phyloP scores from a whole-genome alignment of 2,888 invertebrate species.

The Frankliniella fusca region DNA sequence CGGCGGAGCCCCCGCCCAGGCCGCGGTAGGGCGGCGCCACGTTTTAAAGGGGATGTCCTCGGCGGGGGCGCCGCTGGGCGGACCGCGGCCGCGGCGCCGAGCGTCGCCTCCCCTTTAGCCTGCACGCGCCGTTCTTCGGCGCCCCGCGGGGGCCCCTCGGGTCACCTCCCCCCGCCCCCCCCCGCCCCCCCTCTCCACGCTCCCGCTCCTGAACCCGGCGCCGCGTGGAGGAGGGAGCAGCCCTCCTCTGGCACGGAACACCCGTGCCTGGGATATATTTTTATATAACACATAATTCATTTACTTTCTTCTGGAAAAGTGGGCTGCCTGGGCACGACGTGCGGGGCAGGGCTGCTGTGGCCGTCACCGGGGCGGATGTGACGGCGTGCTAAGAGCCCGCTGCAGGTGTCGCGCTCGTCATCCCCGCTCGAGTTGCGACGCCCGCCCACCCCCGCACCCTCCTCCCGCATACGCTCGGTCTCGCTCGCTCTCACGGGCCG shows the following conservation, averaged over 20 bases:
- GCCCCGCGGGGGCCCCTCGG: not conserved
- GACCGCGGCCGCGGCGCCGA: not conserved
- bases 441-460: not conserved
- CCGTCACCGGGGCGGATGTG: too few species aligned
- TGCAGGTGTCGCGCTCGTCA: not conserved
- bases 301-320: too few species aligned
- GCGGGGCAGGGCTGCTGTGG: too few species aligned
- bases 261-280: too few species aligned
- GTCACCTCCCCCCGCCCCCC: not conserved
- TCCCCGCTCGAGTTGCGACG: not conserved
- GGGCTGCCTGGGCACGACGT: not conserved
- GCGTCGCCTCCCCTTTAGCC: not conserved
- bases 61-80: not conserved
- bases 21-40: not conserved
- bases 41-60: not conserved
- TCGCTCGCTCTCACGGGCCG: not conserved
- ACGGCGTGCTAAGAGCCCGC: not conserved
- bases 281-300: too few species aligned
- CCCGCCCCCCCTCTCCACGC: not conserved
- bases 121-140: not conserved
- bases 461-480: not conserved
- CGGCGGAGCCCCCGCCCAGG: not conserved
- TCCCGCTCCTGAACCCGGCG: not conserved
- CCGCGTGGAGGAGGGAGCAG: too few species aligned
- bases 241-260: too few species aligned